A percentile compares a stretch with the other conserved stretches of the same genome.
Conservation (phyloP, 2,888 invertebrate species). For the Ceriagrion tenellum region DNA sequence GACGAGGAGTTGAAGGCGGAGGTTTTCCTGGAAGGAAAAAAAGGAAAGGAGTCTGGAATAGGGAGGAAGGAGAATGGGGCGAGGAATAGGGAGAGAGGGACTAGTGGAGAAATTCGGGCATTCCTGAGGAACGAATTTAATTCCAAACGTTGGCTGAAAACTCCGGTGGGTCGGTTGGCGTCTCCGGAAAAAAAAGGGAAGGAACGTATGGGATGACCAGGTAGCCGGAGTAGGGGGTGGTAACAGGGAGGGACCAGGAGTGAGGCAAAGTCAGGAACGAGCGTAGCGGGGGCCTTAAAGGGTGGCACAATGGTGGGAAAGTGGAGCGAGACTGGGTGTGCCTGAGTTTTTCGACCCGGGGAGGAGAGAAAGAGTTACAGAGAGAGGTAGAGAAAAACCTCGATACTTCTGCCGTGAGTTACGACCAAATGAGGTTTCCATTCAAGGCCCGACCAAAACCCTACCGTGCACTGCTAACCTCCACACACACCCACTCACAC, state of each 20-base stretch:
- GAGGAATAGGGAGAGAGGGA: background rate
- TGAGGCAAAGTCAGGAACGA: background rate
- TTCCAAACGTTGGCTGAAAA: constrained; percentile 62
- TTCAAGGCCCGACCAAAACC: constrained; percentile 17
- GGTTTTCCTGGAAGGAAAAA: background rate
- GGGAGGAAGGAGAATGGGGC: background rate
- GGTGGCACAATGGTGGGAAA: background rate
- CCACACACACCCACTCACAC: background rate
- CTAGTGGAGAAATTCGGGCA: background rate
- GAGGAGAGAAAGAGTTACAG: too few relatives aligned
- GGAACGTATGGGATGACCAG: background rate
- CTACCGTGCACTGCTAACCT: background rate
- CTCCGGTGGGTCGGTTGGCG: constrained; percentile 25
- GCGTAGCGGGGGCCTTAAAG: background rate
- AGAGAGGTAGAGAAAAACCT: constrained; percentile 42
- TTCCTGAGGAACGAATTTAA: constrained; percentile 63
- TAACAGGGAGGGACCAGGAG: background rate
- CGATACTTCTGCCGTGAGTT: constrained; percentile 61
- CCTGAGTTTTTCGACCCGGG: constrained; percentile 28
- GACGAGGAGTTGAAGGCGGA: background rate
- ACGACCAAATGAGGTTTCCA: constrained; percentile 61
- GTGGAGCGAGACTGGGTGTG: background rate
- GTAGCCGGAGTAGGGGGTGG: background rate
- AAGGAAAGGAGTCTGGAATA: background rate
- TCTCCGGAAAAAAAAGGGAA: background rate